Percentiles rank a stretch among this genome's conserved stretches.
These are phyloP conservation scores for Glyphotaelius pellucidus DNA, from an alignment of 2,888 invertebrate genomes.

Conservation along the genomic window DNA sequence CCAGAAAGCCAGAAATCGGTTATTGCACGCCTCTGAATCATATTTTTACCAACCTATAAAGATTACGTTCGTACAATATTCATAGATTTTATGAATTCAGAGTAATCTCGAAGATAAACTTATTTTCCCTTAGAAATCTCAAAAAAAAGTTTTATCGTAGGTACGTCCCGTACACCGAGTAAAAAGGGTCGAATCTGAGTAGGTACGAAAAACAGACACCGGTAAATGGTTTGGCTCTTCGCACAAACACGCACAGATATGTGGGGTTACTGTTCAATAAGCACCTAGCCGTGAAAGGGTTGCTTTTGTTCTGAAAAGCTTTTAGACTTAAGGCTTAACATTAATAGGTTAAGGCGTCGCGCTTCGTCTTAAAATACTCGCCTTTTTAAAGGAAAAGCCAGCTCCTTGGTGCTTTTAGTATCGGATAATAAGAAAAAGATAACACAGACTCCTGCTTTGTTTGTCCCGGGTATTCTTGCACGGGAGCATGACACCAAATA, in stretches of 20 bases:
- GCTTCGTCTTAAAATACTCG: not conserved
- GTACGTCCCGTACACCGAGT: not conserved
- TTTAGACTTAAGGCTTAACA: slow-evolving; percentile 2
- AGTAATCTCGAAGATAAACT: not conserved
- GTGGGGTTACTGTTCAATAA: not conserved
- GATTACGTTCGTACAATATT: not conserved
- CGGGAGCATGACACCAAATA: not conserved
- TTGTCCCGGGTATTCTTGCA: not conserved
- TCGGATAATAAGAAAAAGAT: slow-evolving; percentile 2
- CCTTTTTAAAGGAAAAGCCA: not conserved
- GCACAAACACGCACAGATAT: not conserved
- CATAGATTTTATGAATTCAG: not conserved
- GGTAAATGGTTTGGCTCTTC: not conserved
- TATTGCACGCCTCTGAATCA: not conserved
- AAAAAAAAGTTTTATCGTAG: not conserved
- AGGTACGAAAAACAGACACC: not conserved
- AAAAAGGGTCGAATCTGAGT: not conserved
- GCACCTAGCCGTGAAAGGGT: not conserved
- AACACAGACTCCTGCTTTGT: not conserved
- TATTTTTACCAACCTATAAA: not conserved
- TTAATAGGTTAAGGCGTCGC: not conserved
- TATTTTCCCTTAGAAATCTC: not conserved
- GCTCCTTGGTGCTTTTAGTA: slow-evolving; percentile 2
- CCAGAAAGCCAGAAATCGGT: not conserved
- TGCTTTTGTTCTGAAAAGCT: slow-evolving; percentile 2